Conservation (phyloP, 2,797 vertebrate genomes). For the Staurois parvus region DNA sequence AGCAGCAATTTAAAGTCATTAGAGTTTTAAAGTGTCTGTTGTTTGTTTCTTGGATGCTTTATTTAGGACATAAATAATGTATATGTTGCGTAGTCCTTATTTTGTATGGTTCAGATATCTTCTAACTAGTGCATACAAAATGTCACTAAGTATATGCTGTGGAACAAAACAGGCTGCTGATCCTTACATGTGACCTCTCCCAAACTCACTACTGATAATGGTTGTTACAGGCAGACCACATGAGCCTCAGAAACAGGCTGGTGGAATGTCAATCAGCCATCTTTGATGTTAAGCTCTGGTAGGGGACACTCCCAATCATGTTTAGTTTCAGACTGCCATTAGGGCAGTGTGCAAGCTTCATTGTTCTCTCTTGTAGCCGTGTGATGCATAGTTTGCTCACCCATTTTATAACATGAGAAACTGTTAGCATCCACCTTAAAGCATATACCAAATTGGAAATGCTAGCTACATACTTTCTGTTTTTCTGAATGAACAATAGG, state of each 20-base stretch:
- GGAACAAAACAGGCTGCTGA: conserved; percentile 22
- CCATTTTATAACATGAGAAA: conserved; percentile 65
- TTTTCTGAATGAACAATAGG: neutral
- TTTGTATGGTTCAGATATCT: neutral
- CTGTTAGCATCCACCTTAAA: neutral
- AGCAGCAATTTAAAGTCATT: too few relatives aligned
- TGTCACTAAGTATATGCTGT: neutral
- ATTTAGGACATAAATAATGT: neutral
- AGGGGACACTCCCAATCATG: conserved; percentile 60
- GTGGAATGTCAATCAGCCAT: conserved; percentile 55
- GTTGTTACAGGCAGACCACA: conserved; percentile 30
- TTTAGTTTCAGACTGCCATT: conserved; percentile 59
- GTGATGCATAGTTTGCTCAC: conserved; percentile 71
- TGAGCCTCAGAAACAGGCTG: conserved; percentile 53
- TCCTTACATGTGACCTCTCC: conserved; percentile 21
- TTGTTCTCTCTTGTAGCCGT: conserved; percentile 70
- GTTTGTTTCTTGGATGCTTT: neutral
- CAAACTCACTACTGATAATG: conserved; percentile 22
- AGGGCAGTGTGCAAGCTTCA: conserved; percentile 67
- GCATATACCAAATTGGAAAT: neutral
- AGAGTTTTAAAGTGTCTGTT: neutral
- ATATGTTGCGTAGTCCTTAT: neutral
- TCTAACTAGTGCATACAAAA: neutral
- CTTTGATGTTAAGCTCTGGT: conserved; percentile 49
- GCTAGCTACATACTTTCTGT: neutral